Conservation (phyloP, 1,140 invertebrate species). For the Akabosia matsudoensis region DNA sequence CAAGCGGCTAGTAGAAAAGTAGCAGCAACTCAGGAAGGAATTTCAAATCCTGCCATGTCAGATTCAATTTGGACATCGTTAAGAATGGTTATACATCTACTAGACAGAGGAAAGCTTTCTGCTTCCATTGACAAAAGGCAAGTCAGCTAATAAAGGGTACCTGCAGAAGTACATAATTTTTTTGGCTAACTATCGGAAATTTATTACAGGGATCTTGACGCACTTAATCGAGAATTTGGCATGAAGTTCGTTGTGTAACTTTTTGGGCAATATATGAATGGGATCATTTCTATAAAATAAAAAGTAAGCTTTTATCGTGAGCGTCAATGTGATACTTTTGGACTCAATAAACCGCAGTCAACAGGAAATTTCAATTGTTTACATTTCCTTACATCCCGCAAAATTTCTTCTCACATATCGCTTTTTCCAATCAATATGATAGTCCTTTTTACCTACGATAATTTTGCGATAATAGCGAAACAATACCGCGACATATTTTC, state of each 20-base stretch:
- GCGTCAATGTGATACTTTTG: no score
- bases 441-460: no score
- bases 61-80: slow-evolving; percentile 93
- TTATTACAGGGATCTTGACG: slow-evolving; percentile 50
- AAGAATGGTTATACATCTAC: slow-evolving; percentile 80
- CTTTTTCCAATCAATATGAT: no score
- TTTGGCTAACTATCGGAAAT: slow-evolving; percentile 1
- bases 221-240: slow-evolving; percentile 53
- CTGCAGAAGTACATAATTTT: background rate
- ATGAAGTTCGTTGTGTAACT: background rate
- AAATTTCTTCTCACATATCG: no score
- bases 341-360: no score
- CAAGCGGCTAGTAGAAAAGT: slow-evolving; percentile 77
- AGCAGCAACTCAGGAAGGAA: slow-evolving; percentile 4
- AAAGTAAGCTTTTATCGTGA: no score
- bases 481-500: no score
- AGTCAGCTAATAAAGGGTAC: background rate
- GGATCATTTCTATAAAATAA: background rate
- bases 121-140: slow-evolving; percentile 69
- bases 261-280: no score
- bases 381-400: no score
- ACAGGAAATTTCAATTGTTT: no score
- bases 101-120: slow-evolving; percentile 76
- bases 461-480: no score
- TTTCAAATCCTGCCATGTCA: slow-evolving; percentile 64